Evolutionary conservation across 2,113 vertebrate genomes (phyloP), one percentile per base, ranked within the genome.

Genomic region (Sinocyclocheilus anshuiensis): DNA sequence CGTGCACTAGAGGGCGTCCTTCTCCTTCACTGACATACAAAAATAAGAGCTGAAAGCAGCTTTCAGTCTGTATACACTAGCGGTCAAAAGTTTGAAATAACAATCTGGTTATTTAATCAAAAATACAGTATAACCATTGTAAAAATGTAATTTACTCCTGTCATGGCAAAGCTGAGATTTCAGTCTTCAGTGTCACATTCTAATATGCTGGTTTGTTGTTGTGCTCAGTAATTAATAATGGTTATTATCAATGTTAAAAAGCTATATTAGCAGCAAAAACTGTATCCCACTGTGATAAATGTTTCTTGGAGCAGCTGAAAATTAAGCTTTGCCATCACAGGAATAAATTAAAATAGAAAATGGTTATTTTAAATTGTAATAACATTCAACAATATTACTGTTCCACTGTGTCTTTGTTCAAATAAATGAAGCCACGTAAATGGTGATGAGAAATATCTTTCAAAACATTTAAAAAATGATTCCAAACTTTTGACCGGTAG

Each of bases 1-100:
- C 4, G 6, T 26, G 24, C 80, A 69, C 63, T 82, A 82, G 80
- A 67, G 42, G 63, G 63, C 61, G 39, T 10, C 24, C 59, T 81
- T 63, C 57, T 18, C 53, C 29, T 15, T 61, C 20, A 55, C 1
- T 33, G 3, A 29, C 26, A 11, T 6, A 15, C 29, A 59, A 22
- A 63, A 42, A 61, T 55, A 11, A 77, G 15, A n/a, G 11, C 16
- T 13, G 15, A 45, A 4, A 80, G 22, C 8, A 42, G 13, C 18
- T 59, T 57, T 57, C 1, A 22, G 1, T 20, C 7, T 18, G 16
- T 36, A 36, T 71, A 10, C 16, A 36, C 3, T 10, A 22, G 5
- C 3, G 3, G 69, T 72, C 69, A 39, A 11, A 72, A 72, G 65
- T 33, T 33, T 69, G 13, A 22, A 71, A 69, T 53, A 15, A 45